phyloP scores from a whole-genome alignment of 1,140 invertebrate genomes.

The Parapsyche elsis region DNA sequence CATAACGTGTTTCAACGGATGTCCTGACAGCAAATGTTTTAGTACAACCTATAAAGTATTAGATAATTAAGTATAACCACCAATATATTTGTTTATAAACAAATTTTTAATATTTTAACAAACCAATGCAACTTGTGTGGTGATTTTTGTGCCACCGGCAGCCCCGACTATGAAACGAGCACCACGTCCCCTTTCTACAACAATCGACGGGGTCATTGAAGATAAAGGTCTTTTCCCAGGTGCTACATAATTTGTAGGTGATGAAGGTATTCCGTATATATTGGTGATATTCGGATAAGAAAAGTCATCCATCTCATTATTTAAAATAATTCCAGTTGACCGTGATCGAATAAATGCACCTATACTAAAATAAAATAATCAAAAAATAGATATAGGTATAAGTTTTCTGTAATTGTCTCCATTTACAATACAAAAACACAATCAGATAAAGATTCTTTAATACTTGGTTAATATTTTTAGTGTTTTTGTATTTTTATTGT shows the following conservation, averaged over 20 bases:
- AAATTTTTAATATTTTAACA: constrained; percentile 55
- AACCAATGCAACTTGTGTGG: constrained; percentile 80
- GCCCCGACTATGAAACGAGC: constrained; percentile 82
- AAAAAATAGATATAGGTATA: background rate
- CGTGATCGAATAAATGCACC: constrained; percentile 77
- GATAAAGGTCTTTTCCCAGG: constrained; percentile 88
- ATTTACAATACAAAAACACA: too few species aligned
- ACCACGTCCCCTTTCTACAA: constrained; percentile 74
- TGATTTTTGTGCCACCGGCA: constrained; percentile 91
- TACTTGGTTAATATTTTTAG: background rate
- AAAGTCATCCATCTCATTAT: constrained; percentile 98
- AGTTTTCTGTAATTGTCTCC: too few species aligned
- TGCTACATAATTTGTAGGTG: constrained; percentile 82
- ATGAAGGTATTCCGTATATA: constrained; percentile 81
- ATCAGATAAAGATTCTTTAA: too few species aligned
- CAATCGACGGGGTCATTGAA: constrained; percentile 88
- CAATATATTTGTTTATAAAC: background rate
- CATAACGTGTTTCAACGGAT: constrained; percentile 82
- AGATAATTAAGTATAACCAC: background rate
- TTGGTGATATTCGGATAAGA: constrained; percentile 83
- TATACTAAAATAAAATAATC: constrained; percentile 72
- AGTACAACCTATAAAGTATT: constrained; percentile 73
- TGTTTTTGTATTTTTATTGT: too few species aligned
- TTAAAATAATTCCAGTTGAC: constrained; percentile 89
- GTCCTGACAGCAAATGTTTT: constrained; percentile 78